Conservation (phyloP, 2,888 invertebrate species). For the Drosophila niveifrons region DNA sequence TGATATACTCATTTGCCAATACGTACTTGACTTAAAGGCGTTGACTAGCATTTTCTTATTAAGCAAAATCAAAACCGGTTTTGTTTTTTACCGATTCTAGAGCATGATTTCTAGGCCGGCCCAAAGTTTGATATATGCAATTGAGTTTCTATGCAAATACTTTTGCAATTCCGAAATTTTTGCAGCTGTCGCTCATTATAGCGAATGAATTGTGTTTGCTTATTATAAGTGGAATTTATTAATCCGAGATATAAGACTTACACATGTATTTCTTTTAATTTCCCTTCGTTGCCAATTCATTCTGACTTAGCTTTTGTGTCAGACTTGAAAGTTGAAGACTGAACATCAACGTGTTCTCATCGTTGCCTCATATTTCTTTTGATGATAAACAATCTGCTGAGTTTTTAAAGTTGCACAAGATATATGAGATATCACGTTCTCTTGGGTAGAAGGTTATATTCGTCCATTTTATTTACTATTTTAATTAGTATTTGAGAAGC, state of each 20-base stretch:
- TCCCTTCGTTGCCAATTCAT: not conserved
- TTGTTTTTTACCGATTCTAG: constrained; percentile 58
- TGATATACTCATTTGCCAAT: constrained; percentile 26
- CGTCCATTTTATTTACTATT: not conserved
- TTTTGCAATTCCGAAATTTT: constrained; percentile 4
- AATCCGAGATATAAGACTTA: not conserved
- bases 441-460: not conserved
- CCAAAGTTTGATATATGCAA: constrained; percentile 17
- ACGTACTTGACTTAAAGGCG: constrained; percentile 48
- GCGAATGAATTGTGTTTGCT: not conserved
- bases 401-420: not conserved
- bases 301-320: not conserved
- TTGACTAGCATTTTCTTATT: constrained; percentile 21
- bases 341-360: constrained; percentile 1
- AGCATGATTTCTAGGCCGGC: constrained; percentile 46
- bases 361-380: not conserved
- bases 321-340: not conserved
- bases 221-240: constrained; percentile 5
- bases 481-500: not conserved
- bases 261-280: not conserved
- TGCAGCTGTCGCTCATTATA: constrained; percentile 1
- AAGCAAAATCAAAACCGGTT: constrained; percentile 64
- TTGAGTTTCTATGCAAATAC: constrained; percentile 51
- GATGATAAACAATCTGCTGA: not conserved
- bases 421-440: not conserved